These are phyloP conservation scores for Spea bombifrons DNA, from an alignment of 2,113 vertebrate genomes.

Conservation along the genomic window DNA sequence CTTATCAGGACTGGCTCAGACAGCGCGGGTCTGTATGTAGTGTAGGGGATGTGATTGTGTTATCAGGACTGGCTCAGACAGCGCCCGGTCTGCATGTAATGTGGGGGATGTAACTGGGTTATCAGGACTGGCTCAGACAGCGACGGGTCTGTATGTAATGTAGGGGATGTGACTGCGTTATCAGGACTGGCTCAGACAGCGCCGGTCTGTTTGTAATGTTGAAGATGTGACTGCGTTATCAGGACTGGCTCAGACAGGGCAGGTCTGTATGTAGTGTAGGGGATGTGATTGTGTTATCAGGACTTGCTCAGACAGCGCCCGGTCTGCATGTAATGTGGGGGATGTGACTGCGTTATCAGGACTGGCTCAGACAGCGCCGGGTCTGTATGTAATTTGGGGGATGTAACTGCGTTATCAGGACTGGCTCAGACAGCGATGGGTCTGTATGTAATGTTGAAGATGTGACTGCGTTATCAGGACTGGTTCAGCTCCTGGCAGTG, in stretches of 20 bases:
- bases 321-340: background rate
- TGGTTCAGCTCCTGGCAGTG: background rate
- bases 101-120: background rate
- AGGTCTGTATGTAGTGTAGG: no score
- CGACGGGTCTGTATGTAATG: background rate
- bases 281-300: background rate
- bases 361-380: background rate
- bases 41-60: background rate
- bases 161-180: background rate
- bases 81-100: background rate
- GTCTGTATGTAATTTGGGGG: background rate
- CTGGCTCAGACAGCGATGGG: background rate
- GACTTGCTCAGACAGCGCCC: background rate
- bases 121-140: background rate
- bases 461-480: background rate
- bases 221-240: background rate
- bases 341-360: constrained; percentile 1
- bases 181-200: background rate
- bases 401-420: background rate
- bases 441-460: background rate
- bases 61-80: background rate
- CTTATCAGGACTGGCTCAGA: no score
- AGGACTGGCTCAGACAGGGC: background rate
- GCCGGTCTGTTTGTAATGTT: background rate
- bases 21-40: background rate